These are phyloP conservation scores for Dascyllus trimaculatus DNA, from an alignment of 2,113 vertebrate genomes.

Conservation along the genomic window DNA sequence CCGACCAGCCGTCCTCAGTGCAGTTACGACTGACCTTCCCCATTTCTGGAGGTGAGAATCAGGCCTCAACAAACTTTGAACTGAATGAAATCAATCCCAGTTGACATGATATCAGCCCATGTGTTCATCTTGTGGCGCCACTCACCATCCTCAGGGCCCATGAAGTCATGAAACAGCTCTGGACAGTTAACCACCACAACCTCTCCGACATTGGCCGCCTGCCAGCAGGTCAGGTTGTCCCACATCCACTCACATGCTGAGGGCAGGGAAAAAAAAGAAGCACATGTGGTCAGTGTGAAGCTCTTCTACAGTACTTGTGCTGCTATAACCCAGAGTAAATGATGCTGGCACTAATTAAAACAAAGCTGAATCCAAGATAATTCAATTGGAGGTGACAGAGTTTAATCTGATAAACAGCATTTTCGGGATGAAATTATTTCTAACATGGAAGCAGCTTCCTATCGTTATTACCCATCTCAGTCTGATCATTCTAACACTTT, in stretches of 20 bases:
- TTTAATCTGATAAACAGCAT: no score
- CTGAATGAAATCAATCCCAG: neutral
- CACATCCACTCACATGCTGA: slow-evolving; percentile 94
- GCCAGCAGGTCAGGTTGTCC: slow-evolving; percentile 98
- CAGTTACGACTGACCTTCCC: slow-evolving; percentile 94
- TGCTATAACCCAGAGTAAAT: no score
- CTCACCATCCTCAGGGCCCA: slow-evolving; percentile 92
- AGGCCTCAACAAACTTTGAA: neutral
- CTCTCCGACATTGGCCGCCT: slow-evolving; percentile 88
- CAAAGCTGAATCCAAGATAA: no score
- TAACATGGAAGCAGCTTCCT: neutral
- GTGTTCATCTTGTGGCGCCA: neutral
- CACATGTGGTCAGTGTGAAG: neutral
- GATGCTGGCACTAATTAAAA: no score
- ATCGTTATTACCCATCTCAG: neutral
- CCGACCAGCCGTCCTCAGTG: slow-evolving; percentile 94
- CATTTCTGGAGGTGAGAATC: slow-evolving; percentile 72
- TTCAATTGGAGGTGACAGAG: no score
- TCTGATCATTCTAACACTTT: neutral
- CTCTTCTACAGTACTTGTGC: no score
- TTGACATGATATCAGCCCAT: neutral
- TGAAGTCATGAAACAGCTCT: slow-evolving; percentile 88
- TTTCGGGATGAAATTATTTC: neutral
- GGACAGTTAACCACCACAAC: slow-evolving; percentile 92
- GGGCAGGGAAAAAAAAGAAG: slow-evolving; percentile 1